These are phyloP conservation scores for Drosophila koepferae DNA, from an alignment of 2,888 invertebrate species.

Conservation along the genomic window DNA sequence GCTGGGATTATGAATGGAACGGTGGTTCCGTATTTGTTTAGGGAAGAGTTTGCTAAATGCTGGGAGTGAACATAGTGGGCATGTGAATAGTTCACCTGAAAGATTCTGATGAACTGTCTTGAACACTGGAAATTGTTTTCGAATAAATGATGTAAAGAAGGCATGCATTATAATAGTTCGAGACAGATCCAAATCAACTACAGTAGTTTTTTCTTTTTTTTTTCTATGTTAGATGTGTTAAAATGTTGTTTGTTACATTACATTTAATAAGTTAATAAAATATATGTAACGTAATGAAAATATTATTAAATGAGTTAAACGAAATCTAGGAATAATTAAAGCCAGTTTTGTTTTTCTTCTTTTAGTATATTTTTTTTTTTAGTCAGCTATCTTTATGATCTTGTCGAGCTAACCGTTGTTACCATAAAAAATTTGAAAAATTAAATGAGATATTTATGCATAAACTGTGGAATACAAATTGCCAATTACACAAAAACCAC, in stretches of 20 bases:
- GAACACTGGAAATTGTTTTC: conserved; percentile 1
- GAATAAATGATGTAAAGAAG: conserved; percentile 34
- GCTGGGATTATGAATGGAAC: conserved; percentile 2
- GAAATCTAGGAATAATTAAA: not conserved
- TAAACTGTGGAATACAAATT: conserved; percentile 26
- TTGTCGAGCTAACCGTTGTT: not conserved
- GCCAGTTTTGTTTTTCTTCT: not conserved
- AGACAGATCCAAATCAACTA: not conserved
- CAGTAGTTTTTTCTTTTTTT: too few species aligned
- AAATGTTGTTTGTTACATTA: not conserved
- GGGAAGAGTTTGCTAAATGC: conserved; percentile 17
- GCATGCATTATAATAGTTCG: conserved; percentile 22
- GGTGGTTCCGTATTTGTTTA: conserved; percentile 26
- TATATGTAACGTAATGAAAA: not conserved
- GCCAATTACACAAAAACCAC: conserved; percentile 41
- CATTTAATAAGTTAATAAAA: not conserved
- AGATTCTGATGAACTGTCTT: not conserved
- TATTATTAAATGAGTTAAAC: not conserved
- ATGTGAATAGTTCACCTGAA: conserved; percentile 35
- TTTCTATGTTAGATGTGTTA: not conserved
- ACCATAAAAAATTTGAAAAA: not conserved
- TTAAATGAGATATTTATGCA: conserved; percentile 33
- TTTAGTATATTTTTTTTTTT: not conserved
- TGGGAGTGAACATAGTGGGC: conserved; percentile 3
- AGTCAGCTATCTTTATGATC: not conserved